phyloP scores from a whole-genome alignment of 53 echinoderm and acorn worm species.

The Paracentrotus lividus region DNA sequence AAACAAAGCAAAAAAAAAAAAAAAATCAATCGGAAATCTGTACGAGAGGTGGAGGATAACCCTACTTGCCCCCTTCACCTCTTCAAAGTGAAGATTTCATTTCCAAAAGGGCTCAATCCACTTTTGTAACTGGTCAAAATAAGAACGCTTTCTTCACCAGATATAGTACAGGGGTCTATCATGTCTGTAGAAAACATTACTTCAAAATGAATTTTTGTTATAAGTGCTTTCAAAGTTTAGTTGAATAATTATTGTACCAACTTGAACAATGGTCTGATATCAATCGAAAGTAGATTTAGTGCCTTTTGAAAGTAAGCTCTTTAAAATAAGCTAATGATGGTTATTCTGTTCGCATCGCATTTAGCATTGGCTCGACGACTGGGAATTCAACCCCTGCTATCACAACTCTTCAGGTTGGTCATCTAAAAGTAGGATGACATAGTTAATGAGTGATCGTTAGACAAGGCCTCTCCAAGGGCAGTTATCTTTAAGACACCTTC shows the following conservation, averaged over 20 bases:
- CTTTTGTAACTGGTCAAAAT: background rate
- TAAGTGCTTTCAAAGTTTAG: too few species aligned
- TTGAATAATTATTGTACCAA: too few species aligned
- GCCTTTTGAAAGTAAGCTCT: background rate
- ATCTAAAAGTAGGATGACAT: background rate
- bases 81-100: too few species aligned
- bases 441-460: background rate
- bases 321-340: background rate
- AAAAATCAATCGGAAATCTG: background rate
- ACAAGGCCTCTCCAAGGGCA: background rate
- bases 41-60: too few species aligned
- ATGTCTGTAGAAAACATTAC: too few species aligned
- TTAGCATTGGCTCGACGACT: background rate
- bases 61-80: too few species aligned
- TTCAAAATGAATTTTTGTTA: too few species aligned
- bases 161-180: too few species aligned
- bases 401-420: background rate
- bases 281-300: background rate
- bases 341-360: background rate
- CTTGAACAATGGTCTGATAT: background rate
- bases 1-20: background rate
- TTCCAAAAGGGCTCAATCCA: too few species aligned
- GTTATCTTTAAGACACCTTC: constrained; percentile 35
- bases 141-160: background rate
- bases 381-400: constrained; percentile 17